These are phyloP conservation scores for Drosophila parvula DNA, from an alignment of 1,140 invertebrate genomes.

Conservation along the genomic window DNA sequence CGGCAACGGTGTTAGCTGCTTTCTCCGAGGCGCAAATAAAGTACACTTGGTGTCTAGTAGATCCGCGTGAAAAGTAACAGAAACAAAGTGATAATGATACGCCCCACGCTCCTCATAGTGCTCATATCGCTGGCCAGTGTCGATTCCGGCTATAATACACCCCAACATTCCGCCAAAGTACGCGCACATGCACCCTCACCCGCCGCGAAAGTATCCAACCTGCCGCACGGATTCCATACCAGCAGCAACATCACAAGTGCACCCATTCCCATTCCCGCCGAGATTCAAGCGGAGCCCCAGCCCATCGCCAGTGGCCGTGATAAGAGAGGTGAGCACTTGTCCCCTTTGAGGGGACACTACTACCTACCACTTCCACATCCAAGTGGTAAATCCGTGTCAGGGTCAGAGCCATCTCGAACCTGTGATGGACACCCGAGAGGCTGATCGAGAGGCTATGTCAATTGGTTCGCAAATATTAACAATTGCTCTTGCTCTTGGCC, in stretches of 20 bases:
- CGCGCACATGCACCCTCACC: background rate
- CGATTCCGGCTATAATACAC: slow-evolving; percentile 70
- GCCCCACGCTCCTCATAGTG: slow-evolving; percentile 53
- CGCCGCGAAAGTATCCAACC: slow-evolving; percentile 21
- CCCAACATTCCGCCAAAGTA: slow-evolving; percentile 14
- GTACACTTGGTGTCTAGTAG: slow-evolving; percentile 44
- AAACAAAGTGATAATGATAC: slow-evolving; percentile 63
- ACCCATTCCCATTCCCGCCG: slow-evolving; percentile 7
- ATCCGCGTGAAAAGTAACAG: slow-evolving; percentile 18
- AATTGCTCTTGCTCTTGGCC: slow-evolving; percentile 73
- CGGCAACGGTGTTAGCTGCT: slow-evolving; percentile 46
- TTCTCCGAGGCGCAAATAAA: slow-evolving; percentile 21
- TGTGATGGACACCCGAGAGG: slow-evolving; percentile 21
- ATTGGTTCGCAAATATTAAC: slow-evolving; percentile 68
- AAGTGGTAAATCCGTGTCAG: slow-evolving; percentile 63
- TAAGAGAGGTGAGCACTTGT: slow-evolving; percentile 70
- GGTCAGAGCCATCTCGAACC: slow-evolving; percentile 40
- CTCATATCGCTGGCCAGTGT: slow-evolving; percentile 68
- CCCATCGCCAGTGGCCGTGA: slow-evolving; percentile 50
- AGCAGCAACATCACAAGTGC: slow-evolving; percentile 13
- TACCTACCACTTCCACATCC: background rate
- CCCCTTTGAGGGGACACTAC: slow-evolving; percentile 24
- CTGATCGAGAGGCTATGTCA: slow-evolving; percentile 54
- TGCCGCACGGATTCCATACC: slow-evolving; percentile 33
- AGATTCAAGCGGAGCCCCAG: slow-evolving; percentile 5